These are phyloP conservation scores for Megalonaias nervosa DNA, from an alignment of 1,140 invertebrate species.

Conservation along the genomic window DNA sequence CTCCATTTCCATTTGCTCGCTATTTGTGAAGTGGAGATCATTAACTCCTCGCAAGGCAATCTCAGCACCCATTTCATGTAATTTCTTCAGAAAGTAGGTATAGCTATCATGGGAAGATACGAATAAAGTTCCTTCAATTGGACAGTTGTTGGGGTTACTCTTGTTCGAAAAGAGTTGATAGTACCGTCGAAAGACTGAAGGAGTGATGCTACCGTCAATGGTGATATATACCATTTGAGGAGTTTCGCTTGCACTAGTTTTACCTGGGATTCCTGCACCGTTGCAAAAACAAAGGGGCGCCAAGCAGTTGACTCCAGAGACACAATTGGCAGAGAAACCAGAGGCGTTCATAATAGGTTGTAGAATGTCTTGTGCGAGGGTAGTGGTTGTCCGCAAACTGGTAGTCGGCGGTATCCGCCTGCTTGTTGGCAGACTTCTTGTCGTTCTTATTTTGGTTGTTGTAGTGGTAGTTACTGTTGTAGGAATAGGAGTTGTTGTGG, in stretches of 20 bases:
- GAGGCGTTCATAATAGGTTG: background rate
- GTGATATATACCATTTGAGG: conserved; percentile 37
- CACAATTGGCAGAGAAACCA: background rate
- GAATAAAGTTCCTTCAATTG: conserved; percentile 24
- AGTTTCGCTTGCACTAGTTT: conserved; percentile 6
- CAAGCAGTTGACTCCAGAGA: conserved; percentile 20
- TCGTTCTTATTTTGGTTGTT: background rate
- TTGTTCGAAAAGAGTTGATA: conserved; percentile 8
- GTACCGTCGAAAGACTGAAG: conserved; percentile 9
- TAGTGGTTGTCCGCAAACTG: background rate
- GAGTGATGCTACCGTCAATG: conserved; percentile 30
- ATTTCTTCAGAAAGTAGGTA: background rate
- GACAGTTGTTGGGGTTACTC: conserved; percentile 33
- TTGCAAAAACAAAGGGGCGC: conserved; percentile 31
- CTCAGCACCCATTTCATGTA: conserved; percentile 23
- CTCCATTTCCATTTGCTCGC: conserved; percentile 25
- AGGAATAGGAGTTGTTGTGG: background rate
- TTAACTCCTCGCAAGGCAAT: conserved; percentile 29
- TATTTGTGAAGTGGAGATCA: conserved; percentile 14
- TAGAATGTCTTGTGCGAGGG: background rate
- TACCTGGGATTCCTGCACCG: conserved; percentile 14
- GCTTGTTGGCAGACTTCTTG: background rate
- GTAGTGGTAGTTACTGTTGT: conserved; percentile 6
- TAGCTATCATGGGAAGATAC: conserved; percentile 9
- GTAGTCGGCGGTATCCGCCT: background rate